Evolutionary conservation across 2,797 vertebrate species (phyloP).

Genomic region (Podarcis siculus): DNA sequence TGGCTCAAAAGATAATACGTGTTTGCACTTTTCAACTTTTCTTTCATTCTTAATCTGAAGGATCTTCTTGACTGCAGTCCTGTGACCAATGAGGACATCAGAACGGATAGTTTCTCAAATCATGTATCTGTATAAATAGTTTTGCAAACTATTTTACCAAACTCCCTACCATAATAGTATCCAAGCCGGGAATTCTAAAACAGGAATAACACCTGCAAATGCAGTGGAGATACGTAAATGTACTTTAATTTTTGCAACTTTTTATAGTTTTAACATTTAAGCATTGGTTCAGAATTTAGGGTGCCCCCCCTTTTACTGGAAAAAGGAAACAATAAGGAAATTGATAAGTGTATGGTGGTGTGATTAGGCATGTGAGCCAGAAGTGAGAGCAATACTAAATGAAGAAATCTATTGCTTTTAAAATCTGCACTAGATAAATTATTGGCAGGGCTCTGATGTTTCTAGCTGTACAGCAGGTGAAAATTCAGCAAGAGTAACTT

Average conservation of each 20-base stretch:
- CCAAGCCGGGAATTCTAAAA: not conserved
- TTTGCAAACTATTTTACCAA: not conserved
- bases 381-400: not conserved
- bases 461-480: not conserved
- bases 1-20: constrained; percentile 27
- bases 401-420: not conserved
- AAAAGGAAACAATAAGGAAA: not conserved
- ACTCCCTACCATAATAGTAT: not conserved
- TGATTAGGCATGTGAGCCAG: not conserved
- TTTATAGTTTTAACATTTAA: not conserved
- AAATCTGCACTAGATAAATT: not conserved
- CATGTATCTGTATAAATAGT: constrained; percentile 1
- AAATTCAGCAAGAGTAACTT: not conserved
- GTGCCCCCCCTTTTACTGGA: not conserved
- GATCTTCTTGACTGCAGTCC: constrained; percentile 16
- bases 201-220: not conserved
- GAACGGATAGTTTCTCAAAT: not conserved
- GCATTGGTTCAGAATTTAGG: not conserved
- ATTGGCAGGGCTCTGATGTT: not conserved
- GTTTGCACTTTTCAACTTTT: constrained; percentile 17
- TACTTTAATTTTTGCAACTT: not conserved
- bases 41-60: constrained; percentile 24
- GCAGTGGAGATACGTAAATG: not conserved
- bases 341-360: not conserved
- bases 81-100: not conserved